phyloP scores from a whole-genome alignment of 2,797 vertebrate species.

The Eurystomus glaucurus region DNA sequence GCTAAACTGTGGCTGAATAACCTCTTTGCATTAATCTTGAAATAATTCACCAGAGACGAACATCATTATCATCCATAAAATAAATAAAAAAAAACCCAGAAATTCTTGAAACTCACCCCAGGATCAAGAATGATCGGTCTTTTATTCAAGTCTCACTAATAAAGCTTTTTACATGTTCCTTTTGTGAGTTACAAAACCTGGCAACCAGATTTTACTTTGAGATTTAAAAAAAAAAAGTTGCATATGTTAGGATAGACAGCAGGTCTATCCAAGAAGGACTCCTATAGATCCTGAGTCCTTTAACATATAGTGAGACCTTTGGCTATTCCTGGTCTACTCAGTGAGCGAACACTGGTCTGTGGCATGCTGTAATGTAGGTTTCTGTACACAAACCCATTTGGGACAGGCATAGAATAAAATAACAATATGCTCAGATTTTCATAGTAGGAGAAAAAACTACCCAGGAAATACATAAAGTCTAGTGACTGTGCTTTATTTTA shows the following conservation, averaged over 20 bases:
- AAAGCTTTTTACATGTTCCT: neutral
- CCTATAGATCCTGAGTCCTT: neutral
- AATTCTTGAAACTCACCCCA: neutral
- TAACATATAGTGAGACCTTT: neutral
- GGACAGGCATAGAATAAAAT: neutral
- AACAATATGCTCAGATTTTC: neutral
- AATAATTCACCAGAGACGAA: conserved; percentile 60
- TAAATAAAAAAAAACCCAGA: rapidly evolving
- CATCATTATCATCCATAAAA: neutral
- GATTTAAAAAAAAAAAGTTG: neutral
- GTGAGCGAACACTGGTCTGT: neutral
- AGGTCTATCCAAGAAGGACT: neutral
- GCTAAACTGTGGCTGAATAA: conserved; percentile 36
- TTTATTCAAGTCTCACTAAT: neutral
- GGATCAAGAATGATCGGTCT: neutral
- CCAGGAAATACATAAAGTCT: neutral
- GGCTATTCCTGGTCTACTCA: neutral
- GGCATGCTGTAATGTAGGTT: rapidly evolving
- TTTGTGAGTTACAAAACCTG: neutral
- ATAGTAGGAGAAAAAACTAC: neutral
- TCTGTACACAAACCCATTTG: neutral
- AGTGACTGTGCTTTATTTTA: neutral
- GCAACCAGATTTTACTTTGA: neutral
- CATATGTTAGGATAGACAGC: neutral
- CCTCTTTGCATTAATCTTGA: conserved; percentile 33